Percentiles rank a stretch among this genome's conserved stretches.
These are phyloP conservation scores for Protomyctophum bolini DNA, from an alignment of 2,113 vertebrate genomes.

Conservation along the genomic window DNA sequence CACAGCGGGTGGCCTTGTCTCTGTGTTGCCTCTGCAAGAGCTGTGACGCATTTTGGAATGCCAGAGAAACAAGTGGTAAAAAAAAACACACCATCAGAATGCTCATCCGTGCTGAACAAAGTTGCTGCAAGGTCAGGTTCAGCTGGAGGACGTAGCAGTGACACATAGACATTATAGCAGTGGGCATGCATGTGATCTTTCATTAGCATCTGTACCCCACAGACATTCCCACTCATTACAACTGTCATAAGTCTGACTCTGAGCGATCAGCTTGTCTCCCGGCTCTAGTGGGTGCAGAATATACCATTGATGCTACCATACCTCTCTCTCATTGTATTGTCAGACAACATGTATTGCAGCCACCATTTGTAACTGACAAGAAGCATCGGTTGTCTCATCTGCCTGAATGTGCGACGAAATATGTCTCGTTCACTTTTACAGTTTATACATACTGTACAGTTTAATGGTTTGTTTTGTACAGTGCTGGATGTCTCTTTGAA, in stretches of 20 bases:
- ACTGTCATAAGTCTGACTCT: neutral
- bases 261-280: constrained; percentile 3
- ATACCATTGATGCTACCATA: neutral
- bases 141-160: neutral
- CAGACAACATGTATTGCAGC: neutral
- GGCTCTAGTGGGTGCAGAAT: neutral
- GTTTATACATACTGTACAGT: neutral
- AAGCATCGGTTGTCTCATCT: neutral
- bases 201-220: constrained; percentile 1
- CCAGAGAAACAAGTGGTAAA: neutral
- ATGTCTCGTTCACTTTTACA: constrained; percentile 1
- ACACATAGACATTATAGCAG: no score
- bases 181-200: constrained; percentile 1
- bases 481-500: neutral
- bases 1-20: no score
- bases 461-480: neutral
- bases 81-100: neutral
- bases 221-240: constrained; percentile 1
- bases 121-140: neutral
- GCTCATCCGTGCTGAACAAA: neutral
- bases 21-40: no score
- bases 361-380: neutral
- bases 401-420: neutral
- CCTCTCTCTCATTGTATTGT: neutral
- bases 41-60: neutral